Conservation (phyloP, 1,140 invertebrate species). For the Apis mellifera region Amel_HAv3.1 CM009934.2:11626501-11627000, state of each 20-base stretch:
- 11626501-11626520: too few species aligned
- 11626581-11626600: conserved; percentile 73
- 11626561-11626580: conserved; percentile 61
- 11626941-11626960: conserved; percentile 24
- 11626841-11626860: conserved; percentile 6
- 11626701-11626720: neutral
- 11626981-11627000: neutral
- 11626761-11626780: neutral
- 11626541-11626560: conserved; percentile 67
- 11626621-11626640: conserved; percentile 63
- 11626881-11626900: conserved; percentile 10
- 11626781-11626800: neutral
- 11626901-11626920: conserved; percentile 27
- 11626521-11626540: conserved; percentile 3
- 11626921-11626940: conserved; percentile 17
- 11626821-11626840: neutral
- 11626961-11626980: conserved; percentile 44
- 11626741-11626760: conserved; percentile 7
- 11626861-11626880: conserved; percentile 25
- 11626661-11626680: neutral
- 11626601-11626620: conserved; percentile 67
- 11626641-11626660: conserved; percentile 26
- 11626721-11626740: conserved; percentile 17
- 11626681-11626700: neutral
- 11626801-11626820: neutral